Conservation (phyloP, 53 echinoderm and acorn worm species). For the Astropecten irregularis region DNA sequence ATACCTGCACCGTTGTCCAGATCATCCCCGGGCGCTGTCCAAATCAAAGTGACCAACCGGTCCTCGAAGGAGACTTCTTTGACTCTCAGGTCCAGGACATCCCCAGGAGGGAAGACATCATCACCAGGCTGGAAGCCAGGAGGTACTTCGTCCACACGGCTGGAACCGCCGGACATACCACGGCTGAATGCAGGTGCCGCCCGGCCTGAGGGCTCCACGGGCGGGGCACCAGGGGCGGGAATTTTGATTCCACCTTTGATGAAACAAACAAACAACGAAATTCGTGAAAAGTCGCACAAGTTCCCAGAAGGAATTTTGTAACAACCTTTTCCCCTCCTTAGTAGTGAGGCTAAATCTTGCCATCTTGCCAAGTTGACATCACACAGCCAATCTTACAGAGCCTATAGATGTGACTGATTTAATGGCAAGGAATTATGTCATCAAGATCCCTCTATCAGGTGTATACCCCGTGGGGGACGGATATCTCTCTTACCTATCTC, state of each 20-base stretch:
- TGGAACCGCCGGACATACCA: constrained; percentile 69
- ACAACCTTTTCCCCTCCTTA: too few species aligned
- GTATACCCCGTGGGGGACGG: background rate
- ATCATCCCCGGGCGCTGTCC: constrained; percentile 88
- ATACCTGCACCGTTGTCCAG: constrained; percentile 79
- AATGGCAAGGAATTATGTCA: too few species aligned
- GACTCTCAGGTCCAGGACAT: constrained; percentile 64
- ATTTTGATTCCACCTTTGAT: constrained; percentile 29
- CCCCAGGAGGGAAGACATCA: constrained; percentile 64
- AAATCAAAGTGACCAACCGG: constrained; percentile 28
- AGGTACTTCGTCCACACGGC: constrained; percentile 52
- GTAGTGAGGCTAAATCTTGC: background rate
- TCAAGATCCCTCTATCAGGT: too few species aligned
- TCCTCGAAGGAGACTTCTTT: constrained; percentile 49
- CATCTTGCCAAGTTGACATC: too few species aligned
- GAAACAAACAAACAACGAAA: background rate
- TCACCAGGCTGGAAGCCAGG: constrained; percentile 32
- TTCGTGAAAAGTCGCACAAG: background rate
- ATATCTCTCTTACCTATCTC: constrained; percentile 27
- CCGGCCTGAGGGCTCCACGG: constrained; percentile 37
- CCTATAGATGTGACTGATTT: too few species aligned
- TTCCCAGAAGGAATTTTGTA: too few species aligned
- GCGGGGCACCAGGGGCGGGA: constrained; percentile 19
- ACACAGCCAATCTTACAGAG: too few species aligned
- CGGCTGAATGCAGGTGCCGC: constrained; percentile 65